Percentiles rank a stretch among this genome's conserved stretches.
These are phyloP conservation scores for Ectropis grisescens DNA, from an alignment of 1,140 invertebrate species.

Conservation along the genomic window DNA sequence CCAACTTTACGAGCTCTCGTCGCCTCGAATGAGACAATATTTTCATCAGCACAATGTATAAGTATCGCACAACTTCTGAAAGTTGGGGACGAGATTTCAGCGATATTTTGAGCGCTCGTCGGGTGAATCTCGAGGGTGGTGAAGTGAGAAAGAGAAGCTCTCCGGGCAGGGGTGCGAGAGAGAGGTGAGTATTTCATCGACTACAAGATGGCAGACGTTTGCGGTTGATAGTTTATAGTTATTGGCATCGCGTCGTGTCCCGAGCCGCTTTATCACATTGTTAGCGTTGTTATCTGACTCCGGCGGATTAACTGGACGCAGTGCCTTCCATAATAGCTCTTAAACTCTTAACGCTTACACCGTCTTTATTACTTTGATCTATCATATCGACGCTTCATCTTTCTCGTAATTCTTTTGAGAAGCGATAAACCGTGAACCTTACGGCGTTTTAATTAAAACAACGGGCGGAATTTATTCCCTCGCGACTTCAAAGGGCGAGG, in stretches of 20 bases:
- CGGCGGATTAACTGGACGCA: constrained; percentile 48
- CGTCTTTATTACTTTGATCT: too few species aligned
- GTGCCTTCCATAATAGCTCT: constrained; percentile 29
- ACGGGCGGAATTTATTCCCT: constrained; percentile 45
- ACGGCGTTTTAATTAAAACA: constrained; percentile 58
- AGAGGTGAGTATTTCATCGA: constrained; percentile 58
- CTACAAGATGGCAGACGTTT: constrained; percentile 67
- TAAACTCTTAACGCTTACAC: too few species aligned
- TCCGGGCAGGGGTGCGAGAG: constrained; percentile 39
- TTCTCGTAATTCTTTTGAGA: too few species aligned
- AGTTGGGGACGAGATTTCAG: too few species aligned
- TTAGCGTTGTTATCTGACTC: constrained; percentile 62
- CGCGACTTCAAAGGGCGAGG: constrained; percentile 53
- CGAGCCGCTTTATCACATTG: constrained; percentile 62
- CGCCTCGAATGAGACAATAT: too few species aligned
- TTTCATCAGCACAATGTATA: too few species aligned
- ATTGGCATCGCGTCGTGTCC: constrained; percentile 60
- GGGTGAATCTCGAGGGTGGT: constrained; percentile 23
- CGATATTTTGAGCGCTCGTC: too few species aligned
- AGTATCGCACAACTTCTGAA: too few species aligned
- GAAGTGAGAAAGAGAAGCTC: constrained; percentile 42
- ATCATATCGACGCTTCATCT: too few species aligned
- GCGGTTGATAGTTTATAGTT: constrained; percentile 69
- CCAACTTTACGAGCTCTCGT: too few species aligned
- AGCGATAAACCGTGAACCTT: constrained; percentile 28